These are phyloP conservation scores for Plodia interpunctella DNA, from an alignment of 1,140 invertebrate genomes.

Conservation along the genomic window DNA sequence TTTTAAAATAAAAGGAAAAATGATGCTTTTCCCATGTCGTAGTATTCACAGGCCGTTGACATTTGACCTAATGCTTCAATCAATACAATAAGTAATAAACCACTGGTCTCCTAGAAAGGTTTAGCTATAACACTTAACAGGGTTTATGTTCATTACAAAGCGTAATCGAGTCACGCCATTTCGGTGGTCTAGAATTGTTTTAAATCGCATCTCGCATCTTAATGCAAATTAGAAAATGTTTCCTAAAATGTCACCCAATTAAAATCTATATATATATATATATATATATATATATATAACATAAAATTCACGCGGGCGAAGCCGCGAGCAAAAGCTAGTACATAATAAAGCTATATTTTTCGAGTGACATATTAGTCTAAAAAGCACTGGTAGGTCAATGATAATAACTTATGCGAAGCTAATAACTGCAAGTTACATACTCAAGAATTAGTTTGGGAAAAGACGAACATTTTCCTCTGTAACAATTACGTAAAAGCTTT, in stretches of 20 bases:
- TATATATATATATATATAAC: too few species aligned
- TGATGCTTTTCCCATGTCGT: background rate
- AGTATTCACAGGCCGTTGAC: background rate
- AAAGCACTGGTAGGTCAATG: too few species aligned
- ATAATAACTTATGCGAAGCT: too few species aligned
- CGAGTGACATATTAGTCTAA: too few species aligned
- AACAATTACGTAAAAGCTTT: background rate
- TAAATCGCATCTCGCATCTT: background rate
- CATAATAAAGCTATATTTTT: background rate
- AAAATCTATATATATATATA: too few species aligned
- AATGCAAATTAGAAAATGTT: conserved; percentile 2
- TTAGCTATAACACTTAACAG: background rate
- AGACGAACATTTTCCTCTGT: background rate
- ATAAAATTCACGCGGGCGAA: too few species aligned
- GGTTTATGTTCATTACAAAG: background rate
- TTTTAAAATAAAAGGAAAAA: background rate
- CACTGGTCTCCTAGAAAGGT: background rate
- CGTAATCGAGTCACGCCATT: background rate
- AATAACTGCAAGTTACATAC: too few species aligned
- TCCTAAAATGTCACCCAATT: too few species aligned
- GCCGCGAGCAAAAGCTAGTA: too few species aligned
- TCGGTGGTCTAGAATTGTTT: background rate
- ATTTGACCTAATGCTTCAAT: conserved; percentile 6
- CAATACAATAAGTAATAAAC: background rate
- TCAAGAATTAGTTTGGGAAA: too few species aligned